Base-by-base conservation (phyloP, 2,888 invertebrate genomes). In the Ectemnius continuus region DNA sequence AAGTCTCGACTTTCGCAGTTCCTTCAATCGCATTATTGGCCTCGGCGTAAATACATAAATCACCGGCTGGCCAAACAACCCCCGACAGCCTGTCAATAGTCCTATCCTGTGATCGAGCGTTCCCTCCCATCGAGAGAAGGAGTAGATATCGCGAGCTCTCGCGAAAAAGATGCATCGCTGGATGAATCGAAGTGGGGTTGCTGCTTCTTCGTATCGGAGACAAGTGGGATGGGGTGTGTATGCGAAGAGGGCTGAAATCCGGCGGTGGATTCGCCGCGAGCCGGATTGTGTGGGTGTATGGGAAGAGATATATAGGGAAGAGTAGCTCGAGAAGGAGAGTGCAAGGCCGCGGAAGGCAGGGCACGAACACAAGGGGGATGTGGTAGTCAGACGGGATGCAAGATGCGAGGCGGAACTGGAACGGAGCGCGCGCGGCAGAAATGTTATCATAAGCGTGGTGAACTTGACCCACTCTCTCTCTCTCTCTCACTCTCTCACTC, bases 361-460 rank as follows among this genome's bases (percentile, higher is more conserved):
- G 36, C 36, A 36, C 36, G 36, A 36, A 36, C 36, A 36, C 36
- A 36, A 36, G 36, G 36, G 68, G 52, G 75, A 64, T 75, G 78
- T 73, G 76, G 80, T 80, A 74, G 77, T 79, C 73, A 75, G 81
- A 83, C 68, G 77, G 68, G 79, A 67, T 73, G 74, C 75, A 76
- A 75, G 81, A 83, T 66, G 77, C 70, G 79, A 67, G 73, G 74
- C 75, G 77, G 76, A 75, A 72, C 69, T 82, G 78, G 83, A 83
- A 83, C 84, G 84, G 78, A 82, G 84, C 36, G 36, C 36, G 36
- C 36, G 36, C 36, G 36, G 36, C 73, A 76, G 83, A 87, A 88
- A 86, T 84, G 89, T 88, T 89, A 89, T 89, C 88, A 88, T 89
- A 88, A 89, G 88, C 88, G 86, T 85, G 86, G 76, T 87, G 90